phyloP scores from a whole-genome alignment of 30 jellyfish, hydroid and myxozoan genomes.

The Hydractinia symbiolongicarpus region DNA sequence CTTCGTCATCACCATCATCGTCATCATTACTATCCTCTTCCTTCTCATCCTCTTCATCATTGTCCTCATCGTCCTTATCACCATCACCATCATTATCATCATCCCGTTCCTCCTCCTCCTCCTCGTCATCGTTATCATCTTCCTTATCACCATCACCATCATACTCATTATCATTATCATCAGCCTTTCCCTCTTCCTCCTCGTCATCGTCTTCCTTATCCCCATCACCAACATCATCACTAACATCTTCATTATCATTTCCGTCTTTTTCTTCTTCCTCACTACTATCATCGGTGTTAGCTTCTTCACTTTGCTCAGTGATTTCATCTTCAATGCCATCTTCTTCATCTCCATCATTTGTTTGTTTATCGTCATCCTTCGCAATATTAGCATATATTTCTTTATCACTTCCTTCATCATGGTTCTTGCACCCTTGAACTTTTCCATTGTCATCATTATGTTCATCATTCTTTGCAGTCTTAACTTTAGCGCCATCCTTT shows the following conservation, averaged over 20 bases:
- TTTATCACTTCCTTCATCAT: too few species aligned
- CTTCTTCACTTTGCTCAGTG: not conserved
- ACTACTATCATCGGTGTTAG: not conserved
- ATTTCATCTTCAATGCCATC: not conserved
- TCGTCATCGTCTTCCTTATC: slow-evolving; percentile 17
- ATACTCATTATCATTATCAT: slow-evolving; percentile 4
- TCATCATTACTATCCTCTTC: slow-evolving; percentile 36
- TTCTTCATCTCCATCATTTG: not conserved
- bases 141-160: not conserved
- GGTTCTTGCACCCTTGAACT: too few species aligned
- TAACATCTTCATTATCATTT: slow-evolving; percentile 13
- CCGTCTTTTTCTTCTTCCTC: not conserved
- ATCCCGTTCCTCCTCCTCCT: not conserved
- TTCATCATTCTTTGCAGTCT: too few species aligned
- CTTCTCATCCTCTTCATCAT: slow-evolving; percentile 7
- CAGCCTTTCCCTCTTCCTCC: slow-evolving; percentile 11
- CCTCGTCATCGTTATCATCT: slow-evolving; percentile 8
- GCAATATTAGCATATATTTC: too few species aligned
- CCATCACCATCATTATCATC: not conserved
- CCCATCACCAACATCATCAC: too few species aligned
- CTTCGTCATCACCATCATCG: slow-evolving; percentile 15
- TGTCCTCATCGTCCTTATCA: slow-evolving; percentile 1
- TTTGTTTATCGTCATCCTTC: too few species aligned
- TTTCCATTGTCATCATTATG: too few species aligned
- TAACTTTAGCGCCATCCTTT: too few species aligned